Base-by-base conservation (phyloP, 2,888 invertebrate species). In the Caenorhabditis doughertyi region DNA sequence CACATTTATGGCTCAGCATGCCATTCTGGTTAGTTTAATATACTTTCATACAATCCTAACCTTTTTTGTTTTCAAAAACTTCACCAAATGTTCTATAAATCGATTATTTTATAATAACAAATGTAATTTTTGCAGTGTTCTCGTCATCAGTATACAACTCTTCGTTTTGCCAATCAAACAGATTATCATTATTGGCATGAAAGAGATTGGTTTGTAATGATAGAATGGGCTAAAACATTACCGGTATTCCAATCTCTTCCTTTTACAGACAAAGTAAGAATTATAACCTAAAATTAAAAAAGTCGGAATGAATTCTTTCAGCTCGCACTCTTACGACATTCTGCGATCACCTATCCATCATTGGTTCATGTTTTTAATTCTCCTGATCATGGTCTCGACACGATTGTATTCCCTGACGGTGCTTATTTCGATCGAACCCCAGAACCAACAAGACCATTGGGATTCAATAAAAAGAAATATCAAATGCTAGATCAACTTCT, bases 161-260 rank as follows among this genome's bases (percentile, higher is more conserved):
- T 89, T 16, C 76, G 87, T 13, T 87, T 86, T 27, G 91, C 90
- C 0, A 84, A 72, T 16, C 85, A 87, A 58, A 70, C 79, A 7
- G 91, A 91, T 76, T 90, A 89, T 80, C 87, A 89, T 42, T 88
- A 88, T 62, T 91, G 91, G 90, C 90, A 91, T 76, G 91, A 91
- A 49, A 49, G 90, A 32, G 88, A 87, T 64, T 87, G 87, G 87
- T 84, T 87, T 55, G 87, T 91, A 18, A 91, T 91, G 91, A 90
- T 91, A 64, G 91, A 91, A 67, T 91, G 91, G 91, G 90, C 91
- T 8, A 91, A 91, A 81, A 91, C 89, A 13, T 83, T 91, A 11
- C 87, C 88, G 1, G 89, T 87, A 32, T 91, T 90, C 60, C 84
- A 88, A 49, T 47, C 56, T 8, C 73, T 91, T 13, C 76, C 84